Evolutionary conservation across 2,797 vertebrate genomes (phyloP).

Genomic region (Melanotaenia maccullochi): DNA sequence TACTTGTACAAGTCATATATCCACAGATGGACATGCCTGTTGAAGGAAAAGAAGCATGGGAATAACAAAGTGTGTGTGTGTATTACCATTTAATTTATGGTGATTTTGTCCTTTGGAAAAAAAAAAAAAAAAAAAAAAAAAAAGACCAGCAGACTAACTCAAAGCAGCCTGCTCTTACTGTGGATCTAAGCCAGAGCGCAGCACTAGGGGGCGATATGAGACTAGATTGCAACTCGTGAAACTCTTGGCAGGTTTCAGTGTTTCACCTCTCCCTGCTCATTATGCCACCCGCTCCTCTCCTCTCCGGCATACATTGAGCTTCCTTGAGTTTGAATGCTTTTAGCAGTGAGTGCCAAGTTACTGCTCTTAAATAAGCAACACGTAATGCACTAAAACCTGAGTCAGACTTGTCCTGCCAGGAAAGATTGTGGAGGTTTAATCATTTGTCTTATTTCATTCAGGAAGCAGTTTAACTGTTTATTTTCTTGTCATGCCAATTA

Average conservation of each 20-base stretch:
- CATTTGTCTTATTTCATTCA: not conserved
- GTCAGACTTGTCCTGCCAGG: conserved; percentile 39
- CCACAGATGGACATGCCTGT: conserved; percentile 63
- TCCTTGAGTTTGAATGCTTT: conserved; percentile 39
- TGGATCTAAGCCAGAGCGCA: not conserved
- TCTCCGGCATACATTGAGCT: conserved; percentile 17
- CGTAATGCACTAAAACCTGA: conserved; percentile 31
- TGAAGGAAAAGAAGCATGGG: conserved; percentile 71
- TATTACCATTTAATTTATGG: conserved; percentile 75
- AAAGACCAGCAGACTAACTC: conserved; percentile 64
- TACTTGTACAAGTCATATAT: conserved; percentile 63
- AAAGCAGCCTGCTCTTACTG: conserved; percentile 60
- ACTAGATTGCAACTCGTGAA: conserved; percentile 55
- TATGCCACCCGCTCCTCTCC: not conserved
- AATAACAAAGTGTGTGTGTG: conserved; percentile 65
- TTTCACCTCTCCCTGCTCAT: conserved; percentile 10
- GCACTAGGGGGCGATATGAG: conserved; percentile 82
- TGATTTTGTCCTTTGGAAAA: conserved; percentile 72
- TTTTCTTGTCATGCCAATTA: not conserved
- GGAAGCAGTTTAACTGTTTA: not conserved
- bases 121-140: conserved; percentile 34
- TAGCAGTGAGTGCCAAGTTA: conserved; percentile 42
- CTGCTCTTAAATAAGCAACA: conserved; percentile 51
- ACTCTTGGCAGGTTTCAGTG: conserved; percentile 18
- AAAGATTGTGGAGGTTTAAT: not conserved